A percentile compares a stretch with the other conserved stretches of the same genome.
phyloP scores from a whole-genome alignment of 2,113 vertebrate genomes.

The Lipophrys pholis region DNA sequence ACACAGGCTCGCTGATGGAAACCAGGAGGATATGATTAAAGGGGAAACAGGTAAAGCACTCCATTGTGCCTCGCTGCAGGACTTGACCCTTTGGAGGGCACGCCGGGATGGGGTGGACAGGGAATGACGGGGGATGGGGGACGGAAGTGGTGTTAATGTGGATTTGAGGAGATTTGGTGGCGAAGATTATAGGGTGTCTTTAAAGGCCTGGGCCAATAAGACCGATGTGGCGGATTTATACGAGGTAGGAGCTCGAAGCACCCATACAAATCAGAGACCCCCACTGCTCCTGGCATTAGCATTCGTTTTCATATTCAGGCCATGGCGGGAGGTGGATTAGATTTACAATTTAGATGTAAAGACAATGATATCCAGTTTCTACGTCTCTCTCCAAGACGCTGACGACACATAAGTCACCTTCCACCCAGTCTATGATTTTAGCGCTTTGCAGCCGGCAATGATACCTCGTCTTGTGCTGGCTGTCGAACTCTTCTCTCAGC shows the following conservation, averaged over 20 bases:
- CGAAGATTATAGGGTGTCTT: not conserved
- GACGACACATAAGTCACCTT: conserved; percentile 5
- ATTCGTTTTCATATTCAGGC: not conserved
- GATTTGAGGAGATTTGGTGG: conserved; percentile 50
- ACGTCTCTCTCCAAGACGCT: not conserved
- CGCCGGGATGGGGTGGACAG: not conserved
- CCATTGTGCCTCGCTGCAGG: conserved; percentile 10
- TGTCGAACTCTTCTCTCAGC: not conserved
- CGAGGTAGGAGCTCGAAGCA: not conserved
- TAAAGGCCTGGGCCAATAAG: not conserved
- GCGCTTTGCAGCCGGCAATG: not conserved
- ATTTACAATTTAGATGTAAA: conserved; percentile 20
- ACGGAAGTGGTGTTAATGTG: conserved; percentile 3
- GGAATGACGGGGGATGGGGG: not conserved
- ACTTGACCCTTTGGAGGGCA: conserved; percentile 36
- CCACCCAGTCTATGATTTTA: not conserved
- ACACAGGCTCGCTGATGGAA: conserved; percentile 29
- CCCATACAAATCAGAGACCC: conserved; percentile 17
- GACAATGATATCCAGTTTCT: conserved; percentile 4
- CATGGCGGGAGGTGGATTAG: conserved; percentile 22
- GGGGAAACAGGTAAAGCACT: conserved; percentile 6
- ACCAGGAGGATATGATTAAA: conserved; percentile 46
- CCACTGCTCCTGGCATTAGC: conserved; percentile 1
- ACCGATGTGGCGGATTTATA: conserved; percentile 17
- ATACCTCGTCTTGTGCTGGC: not conserved